Conservation (phyloP, 2,113 vertebrate species). For the Andinoacara biseriatus region DNA sequence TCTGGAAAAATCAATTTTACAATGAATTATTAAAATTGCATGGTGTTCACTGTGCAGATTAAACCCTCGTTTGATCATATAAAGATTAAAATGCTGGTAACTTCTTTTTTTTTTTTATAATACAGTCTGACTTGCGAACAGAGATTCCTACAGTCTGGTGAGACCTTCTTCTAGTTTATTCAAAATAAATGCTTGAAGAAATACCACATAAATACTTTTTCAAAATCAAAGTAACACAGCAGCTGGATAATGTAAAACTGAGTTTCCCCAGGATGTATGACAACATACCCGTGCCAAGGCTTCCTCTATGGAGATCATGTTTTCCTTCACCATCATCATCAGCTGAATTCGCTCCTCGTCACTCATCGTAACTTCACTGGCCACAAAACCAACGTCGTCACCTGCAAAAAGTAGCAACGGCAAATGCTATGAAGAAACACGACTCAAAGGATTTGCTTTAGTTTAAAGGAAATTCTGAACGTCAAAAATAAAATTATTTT, state of each 20-base stretch:
- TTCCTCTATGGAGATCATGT: conserved; percentile 98
- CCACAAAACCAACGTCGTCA: conserved; percentile 93
- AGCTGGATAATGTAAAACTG: neutral
- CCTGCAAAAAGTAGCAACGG: conserved; percentile 69
- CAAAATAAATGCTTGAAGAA: neutral
- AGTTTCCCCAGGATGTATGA: neutral
- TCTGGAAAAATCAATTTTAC: neutral
- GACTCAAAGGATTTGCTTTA: neutral
- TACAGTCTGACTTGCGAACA: neutral
- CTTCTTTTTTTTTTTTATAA: neutral
- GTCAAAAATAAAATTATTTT: neutral
- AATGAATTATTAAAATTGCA: neutral
- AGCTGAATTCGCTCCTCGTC: conserved; percentile 97
- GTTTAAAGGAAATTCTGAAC: neutral
- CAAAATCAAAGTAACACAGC: neutral
- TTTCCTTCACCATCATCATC: conserved; percentile 99
- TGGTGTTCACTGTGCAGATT: neutral
- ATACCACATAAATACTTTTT: neutral
- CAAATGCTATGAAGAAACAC: neutral
- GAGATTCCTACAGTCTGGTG: neutral
- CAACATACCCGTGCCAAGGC: conserved; percentile 91
- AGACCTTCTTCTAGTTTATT: neutral
- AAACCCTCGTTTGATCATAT: neutral
- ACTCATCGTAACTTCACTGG: conserved; percentile 98
- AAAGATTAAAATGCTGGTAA: neutral